Conservation (phyloP, 1,140 invertebrate species). For the Cotesia glomerata region DNA sequence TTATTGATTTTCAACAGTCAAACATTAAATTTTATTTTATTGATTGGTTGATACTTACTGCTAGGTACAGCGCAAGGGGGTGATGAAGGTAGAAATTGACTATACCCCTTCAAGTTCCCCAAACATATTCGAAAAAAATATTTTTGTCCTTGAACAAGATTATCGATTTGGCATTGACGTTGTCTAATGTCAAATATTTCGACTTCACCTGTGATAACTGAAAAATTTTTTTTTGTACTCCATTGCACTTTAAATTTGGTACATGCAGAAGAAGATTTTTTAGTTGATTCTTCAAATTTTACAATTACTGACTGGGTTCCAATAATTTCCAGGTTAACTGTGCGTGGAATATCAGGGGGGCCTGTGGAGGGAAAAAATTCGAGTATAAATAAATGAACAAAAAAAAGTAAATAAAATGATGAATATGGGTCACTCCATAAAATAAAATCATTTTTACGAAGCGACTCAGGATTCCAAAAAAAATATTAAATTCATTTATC, state of each 20-base stretch:
- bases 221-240: constrained; percentile 84
- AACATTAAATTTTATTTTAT: neutral
- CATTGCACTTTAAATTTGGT: constrained; percentile 94
- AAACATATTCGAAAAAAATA: constrained; percentile 88
- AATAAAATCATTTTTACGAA: too few species aligned
- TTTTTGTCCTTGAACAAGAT: constrained; percentile 77
- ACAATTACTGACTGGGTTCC: constrained; percentile 79
- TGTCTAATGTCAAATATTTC: constrained; percentile 77
- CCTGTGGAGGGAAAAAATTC: constrained; percentile 63
- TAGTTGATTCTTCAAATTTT: constrained; percentile 74
- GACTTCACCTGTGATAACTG: constrained; percentile 74
- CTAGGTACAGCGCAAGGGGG: constrained; percentile 87
- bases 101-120: constrained; percentile 92
- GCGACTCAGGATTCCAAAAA: too few species aligned
- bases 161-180: constrained; percentile 65
- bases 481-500: too few species aligned
- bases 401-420: too few species aligned
- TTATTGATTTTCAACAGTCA: neutral
- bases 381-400: neutral
- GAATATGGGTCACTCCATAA: too few species aligned
- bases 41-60: constrained; percentile 69
- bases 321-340: constrained; percentile 83
- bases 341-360: constrained; percentile 78
- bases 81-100: constrained; percentile 74
- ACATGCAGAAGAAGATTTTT: constrained; percentile 74